These are phyloP conservation scores for Syrrhaptes paradoxus DNA, from an alignment of 2,113 vertebrate species.

Conservation along the genomic window DNA sequence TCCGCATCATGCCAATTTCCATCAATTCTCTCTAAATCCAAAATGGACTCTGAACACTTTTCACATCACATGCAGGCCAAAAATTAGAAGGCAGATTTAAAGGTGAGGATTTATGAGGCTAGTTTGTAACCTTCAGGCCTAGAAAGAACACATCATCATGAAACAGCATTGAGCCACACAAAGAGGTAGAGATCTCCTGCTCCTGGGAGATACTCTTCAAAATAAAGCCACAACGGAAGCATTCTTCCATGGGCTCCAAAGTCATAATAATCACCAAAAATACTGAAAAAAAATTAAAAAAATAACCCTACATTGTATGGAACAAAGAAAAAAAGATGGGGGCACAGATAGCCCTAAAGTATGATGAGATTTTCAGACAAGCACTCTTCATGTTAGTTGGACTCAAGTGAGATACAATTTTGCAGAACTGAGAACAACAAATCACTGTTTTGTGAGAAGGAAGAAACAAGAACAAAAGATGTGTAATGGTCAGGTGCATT, in stretches of 20 bases:
- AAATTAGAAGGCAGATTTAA: not conserved
- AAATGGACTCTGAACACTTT: not conserved
- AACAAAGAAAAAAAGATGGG: not conserved
- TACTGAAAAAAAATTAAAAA: not conserved
- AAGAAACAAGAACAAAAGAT: not conserved
- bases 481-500: fast-evolving
- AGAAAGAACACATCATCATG: not conserved
- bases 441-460: not conserved
- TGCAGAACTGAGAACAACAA: not conserved
- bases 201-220: not conserved
- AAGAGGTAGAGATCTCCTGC: not conserved
- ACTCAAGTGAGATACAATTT: not conserved
- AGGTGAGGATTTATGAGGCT: not conserved
- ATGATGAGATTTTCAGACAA: not conserved
- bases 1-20: not conserved
- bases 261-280: not conserved
- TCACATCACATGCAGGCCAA: not conserved
- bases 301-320: not conserved
- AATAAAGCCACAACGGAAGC: not conserved
- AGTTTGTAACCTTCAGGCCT: not conserved
- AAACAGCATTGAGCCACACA: not conserved
- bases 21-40: not conserved
- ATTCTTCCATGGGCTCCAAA: not conserved
- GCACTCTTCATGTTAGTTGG: not conserved
- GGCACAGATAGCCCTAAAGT: not conserved